Base-by-base conservation (phyloP, 2,888 invertebrate genomes). In the Uloborus plumipes region DNA sequence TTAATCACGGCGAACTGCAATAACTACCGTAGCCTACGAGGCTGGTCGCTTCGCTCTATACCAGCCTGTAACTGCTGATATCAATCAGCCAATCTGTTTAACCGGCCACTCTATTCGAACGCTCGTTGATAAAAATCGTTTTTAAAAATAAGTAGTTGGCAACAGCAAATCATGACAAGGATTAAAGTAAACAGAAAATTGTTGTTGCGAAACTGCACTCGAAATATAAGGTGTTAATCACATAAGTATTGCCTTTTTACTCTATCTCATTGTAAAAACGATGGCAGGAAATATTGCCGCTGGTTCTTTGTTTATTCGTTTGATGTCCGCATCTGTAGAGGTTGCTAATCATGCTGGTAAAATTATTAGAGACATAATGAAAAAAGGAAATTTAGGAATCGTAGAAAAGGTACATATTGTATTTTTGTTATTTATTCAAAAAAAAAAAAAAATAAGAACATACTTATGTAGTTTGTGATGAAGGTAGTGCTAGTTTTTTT, bases 361-460 rank as follows among this genome's bases (percentile, higher is more conserved):
- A 90, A 96, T 98, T 83, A 95, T 98, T 67, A 91, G 96, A 85
- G 96, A 97, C 91, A 93, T 98, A 62, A 93, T 98, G 92, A 93
- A 92, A 86, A 93, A 93, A 88, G 98, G 98, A 61, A 94, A 97
- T 87, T 91, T 98, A 61, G 95, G 94, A 74, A 97, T 98, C 87
- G 92, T 98, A 16, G 95, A 97, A 87, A 98, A 98, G 92, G 95
- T 94, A 89, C n/a, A n/a, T 86, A 85, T 86, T 26, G 18, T 15
- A 64, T 39, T 31, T 39, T 64, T 55, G 0, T 9, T 22, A 14
- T 9, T 59, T 59, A 2, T 20, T 20, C 13, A 2, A 14, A 20
- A 20, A 18, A 3, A 7, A 11, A 9, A 9, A 7, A 11, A 9
- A 6, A 39, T 39, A 26, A 26, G 26, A 26, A 26, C 26, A 4